Evolutionary conservation across 1,140 invertebrate species (phyloP).

Genomic region (Drosophila pandora): DNA sequence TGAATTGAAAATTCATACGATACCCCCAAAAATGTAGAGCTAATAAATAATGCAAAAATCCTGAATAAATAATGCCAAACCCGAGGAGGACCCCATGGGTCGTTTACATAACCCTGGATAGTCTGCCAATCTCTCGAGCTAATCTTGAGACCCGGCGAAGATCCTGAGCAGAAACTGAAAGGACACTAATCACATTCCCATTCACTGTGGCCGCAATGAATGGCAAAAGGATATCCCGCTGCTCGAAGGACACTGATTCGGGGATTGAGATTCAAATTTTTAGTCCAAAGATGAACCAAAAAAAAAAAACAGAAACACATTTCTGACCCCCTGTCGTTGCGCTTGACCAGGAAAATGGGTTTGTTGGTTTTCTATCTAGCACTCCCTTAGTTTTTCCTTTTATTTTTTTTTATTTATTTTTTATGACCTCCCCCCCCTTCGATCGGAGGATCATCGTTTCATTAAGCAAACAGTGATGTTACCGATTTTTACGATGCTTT

Average conservation of each 20-base stretch:
- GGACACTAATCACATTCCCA: conserved; percentile 48
- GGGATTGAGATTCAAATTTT: conserved; percentile 21
- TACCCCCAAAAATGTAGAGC: background rate
- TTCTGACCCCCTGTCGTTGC: conserved; percentile 67
- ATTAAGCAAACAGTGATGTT: conserved; percentile 48
- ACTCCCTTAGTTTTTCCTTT: background rate
- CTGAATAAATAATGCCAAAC: conserved; percentile 1
- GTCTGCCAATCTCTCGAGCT: background rate
- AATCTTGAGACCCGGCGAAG: background rate
- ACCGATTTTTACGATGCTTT: conserved; percentile 67
- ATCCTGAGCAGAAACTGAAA: conserved; percentile 6
- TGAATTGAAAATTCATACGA: background rate
- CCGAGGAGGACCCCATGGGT: conserved; percentile 21
- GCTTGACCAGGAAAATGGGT: conserved; percentile 73
- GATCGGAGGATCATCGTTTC: background rate
- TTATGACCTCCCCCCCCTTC: conserved; percentile 54
- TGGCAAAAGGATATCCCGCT: conserved; percentile 32
- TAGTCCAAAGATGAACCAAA: conserved; percentile 38
- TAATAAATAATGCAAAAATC: conserved; percentile 4
- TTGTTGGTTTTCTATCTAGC: conserved; percentile 61
- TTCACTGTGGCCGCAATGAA: conserved; percentile 18
- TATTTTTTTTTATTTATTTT: conserved; percentile 16
- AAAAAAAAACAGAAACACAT: conserved; percentile 6
- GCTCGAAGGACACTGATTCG: background rate
- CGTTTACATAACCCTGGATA: conserved; percentile 35